Evolutionary conservation across 2,113 vertebrate species (phyloP).

Genomic region (Oreochromis spilurus): DNA sequence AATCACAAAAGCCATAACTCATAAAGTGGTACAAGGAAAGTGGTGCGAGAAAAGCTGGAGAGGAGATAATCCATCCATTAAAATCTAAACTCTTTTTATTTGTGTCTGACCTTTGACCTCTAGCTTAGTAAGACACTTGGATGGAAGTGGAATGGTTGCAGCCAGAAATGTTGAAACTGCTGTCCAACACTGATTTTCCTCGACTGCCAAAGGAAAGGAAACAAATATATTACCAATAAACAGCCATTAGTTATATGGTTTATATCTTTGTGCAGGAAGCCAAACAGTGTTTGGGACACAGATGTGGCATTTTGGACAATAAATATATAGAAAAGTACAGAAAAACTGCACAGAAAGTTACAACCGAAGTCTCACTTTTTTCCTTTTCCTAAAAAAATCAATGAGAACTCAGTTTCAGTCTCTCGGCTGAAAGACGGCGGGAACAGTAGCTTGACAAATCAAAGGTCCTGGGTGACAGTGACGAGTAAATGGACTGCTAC

Average conservation of each 20-base stretch:
- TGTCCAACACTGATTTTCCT: background rate
- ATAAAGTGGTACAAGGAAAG: background rate
- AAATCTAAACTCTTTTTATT: background rate
- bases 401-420: background rate
- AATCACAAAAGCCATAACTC: background rate
- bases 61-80: background rate
- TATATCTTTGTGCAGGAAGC: background rate
- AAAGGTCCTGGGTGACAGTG: background rate
- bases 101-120: background rate
- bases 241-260: background rate
- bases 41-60: background rate
- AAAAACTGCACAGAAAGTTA: background rate
- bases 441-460: background rate
- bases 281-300: background rate
- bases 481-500: background rate
- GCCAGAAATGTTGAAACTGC: background rate
- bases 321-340: background rate
- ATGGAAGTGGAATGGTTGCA: background rate
- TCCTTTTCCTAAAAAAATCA: background rate
- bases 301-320: background rate
- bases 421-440: fast-evolving
- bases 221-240: background rate
- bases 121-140: background rate
- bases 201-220: background rate
- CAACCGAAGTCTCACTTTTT: background rate